Conservation (phyloP, 1,140 invertebrate species). For the Drosophila virilis region DNA sequence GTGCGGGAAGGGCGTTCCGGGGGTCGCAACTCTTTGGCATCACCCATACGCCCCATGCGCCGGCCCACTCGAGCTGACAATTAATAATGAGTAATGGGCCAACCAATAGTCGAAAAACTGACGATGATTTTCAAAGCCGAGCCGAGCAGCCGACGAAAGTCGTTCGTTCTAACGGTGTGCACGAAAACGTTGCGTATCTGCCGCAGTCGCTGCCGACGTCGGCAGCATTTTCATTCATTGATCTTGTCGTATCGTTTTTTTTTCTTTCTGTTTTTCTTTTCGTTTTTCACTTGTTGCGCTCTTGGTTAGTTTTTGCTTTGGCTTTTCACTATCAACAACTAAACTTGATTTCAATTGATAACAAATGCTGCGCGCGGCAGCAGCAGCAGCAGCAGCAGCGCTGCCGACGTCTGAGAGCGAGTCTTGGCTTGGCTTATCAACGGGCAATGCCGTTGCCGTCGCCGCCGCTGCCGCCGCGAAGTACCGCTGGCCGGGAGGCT, state of each 20-base stretch:
- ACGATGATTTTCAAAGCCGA: constrained; percentile 35
- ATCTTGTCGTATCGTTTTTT: constrained; percentile 25
- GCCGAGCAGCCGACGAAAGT: constrained; percentile 13
- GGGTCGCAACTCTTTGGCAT: constrained; percentile 15
- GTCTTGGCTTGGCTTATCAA: constrained; percentile 17
- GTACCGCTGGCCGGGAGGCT: constrained; percentile 20
- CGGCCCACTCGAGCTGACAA: constrained; percentile 31
- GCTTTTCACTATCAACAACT: constrained; percentile 16
- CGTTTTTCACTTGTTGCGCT: constrained; percentile 3
- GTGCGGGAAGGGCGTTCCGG: too few species aligned
- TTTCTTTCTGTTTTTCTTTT: not conserved
- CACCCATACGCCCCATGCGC: constrained; percentile 23
- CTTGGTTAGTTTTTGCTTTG: constrained; percentile 1
- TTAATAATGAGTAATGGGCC: constrained; percentile 53
- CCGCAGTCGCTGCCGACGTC: not conserved
- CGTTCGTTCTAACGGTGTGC: constrained; percentile 60
- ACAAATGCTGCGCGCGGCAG: not conserved
- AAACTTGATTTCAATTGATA: constrained; percentile 53
- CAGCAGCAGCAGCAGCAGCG: not conserved
- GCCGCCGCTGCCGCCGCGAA: not conserved
- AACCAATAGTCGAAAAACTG: constrained; percentile 58
- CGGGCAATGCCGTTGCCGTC: not conserved
- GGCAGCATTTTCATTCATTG: constrained; percentile 48
- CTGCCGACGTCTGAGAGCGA: constrained; percentile 2
- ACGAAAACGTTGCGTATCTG: constrained; percentile 11